Evolutionary conservation across 2,797 vertebrate genomes (phyloP), one percentile per base, ranked within the genome.

Genomic region (Myotis myotis): DNA sequence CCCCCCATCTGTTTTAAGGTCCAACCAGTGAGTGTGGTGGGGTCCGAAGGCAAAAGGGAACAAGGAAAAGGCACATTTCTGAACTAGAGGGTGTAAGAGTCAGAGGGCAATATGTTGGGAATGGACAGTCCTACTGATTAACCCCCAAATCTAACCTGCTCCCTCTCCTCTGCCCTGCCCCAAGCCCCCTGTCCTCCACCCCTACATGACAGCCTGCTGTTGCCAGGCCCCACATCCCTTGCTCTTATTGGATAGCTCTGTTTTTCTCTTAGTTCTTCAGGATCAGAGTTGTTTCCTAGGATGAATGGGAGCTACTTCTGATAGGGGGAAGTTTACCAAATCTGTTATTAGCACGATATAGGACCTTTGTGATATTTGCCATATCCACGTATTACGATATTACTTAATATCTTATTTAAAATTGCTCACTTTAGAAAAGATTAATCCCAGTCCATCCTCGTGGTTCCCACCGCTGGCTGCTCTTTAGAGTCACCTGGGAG

Each of bases 351-450:
- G 30, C 5, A 33, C 0, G 23, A 12, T 3, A 62, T 0, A 36
- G 41, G 41, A 25, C 33, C 16, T 36, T 53, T 0, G 17, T 25
- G 68, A 28, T 44, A 60, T 92, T 33, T 87, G 41, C 47, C 33
- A 28, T 41, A 19, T n/a, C 51, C 11, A 5, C 0, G 44, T 36
- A 25, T 7, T 86, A 47, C 33, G 15, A 49, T 57, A 78, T 51
- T 23, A 86, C 88, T 70, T 88, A 79, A 41, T 57, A 36, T 66
- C 84, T 81, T 53, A n/a, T 55, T 94, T 78, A 47, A 80, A 93
- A 51, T 22, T 49, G 15, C 7, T 93, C 41, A 47, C 51, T 76
- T 80, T 60, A 76, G 71, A 36, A 85, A 78, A 22, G 20, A 13
- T 66, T 68, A 84, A 88, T 76, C 41, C 15, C 53, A 25, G 16